These are phyloP conservation scores for Elegia similella DNA, from an alignment of 2,888 invertebrate species.

Conservation along the genomic window DNA sequence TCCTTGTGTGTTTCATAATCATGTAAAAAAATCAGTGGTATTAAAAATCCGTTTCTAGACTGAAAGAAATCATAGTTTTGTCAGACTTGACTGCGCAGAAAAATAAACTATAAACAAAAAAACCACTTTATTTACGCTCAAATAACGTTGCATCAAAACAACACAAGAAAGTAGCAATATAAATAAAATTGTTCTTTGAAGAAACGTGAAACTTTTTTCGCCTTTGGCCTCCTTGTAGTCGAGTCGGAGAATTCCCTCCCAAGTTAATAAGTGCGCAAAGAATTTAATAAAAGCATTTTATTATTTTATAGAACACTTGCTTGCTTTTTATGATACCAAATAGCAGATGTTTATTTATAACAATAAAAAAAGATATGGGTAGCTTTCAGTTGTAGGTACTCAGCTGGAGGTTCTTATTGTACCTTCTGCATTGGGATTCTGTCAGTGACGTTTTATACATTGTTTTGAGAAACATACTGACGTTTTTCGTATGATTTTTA, in stretches of 20 bases:
- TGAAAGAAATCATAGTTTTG: not conserved
- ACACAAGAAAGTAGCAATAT: slow-evolving; percentile 57
- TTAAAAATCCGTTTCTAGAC: not conserved
- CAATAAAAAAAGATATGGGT: slow-evolving; percentile 3
- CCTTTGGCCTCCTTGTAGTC: slow-evolving; percentile 54
- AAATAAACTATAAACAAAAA: not conserved
- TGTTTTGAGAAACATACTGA: too few relatives aligned
- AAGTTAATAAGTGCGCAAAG: slow-evolving; percentile 66
- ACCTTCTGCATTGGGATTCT: too few relatives aligned
- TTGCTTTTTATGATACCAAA: slow-evolving; percentile 25
- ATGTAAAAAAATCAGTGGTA: too few relatives aligned
- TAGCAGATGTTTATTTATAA: slow-evolving; percentile 17
- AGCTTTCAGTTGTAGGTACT: not conserved
- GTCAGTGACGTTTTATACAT: too few relatives aligned
- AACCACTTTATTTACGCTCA: slow-evolving; percentile 20
- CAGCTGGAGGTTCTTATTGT: too few relatives aligned
- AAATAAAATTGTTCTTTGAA: slow-evolving; percentile 70
- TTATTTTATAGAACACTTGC: slow-evolving; percentile 46
- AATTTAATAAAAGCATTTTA: slow-evolving; percentile 77
- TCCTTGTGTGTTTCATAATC: too few relatives aligned
- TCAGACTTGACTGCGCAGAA: not conserved
- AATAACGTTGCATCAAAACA: slow-evolving; percentile 49
- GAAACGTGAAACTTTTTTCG: slow-evolving; percentile 65
- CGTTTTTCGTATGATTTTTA: too few relatives aligned
- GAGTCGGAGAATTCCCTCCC: slow-evolving; percentile 59